Evolutionary conservation across 2,113 vertebrate genomes (phyloP).

Genomic region (Platichthys stellatus): DNA sequence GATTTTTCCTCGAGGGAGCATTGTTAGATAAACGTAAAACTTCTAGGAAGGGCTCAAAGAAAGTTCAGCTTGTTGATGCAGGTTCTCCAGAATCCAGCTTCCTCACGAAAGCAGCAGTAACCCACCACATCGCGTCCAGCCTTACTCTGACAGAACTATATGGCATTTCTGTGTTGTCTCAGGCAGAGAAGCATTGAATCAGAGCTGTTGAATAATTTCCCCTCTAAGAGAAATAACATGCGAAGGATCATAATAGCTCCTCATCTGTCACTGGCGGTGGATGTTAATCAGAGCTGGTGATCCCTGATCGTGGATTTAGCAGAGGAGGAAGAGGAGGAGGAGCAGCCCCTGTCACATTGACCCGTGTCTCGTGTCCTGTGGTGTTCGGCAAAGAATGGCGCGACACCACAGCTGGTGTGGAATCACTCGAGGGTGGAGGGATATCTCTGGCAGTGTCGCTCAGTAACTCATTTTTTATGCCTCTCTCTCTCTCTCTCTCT

Average conservation of each 20-base stretch:
- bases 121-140: not conserved
- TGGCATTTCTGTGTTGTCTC: conserved; percentile 28
- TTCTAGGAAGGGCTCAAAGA: not conserved
- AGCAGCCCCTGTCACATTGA: conserved; percentile 70
- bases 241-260: conserved; percentile 54
- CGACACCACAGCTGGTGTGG: conserved; percentile 69
- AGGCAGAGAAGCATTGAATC: conserved; percentile 47
- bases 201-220: conserved; percentile 46
- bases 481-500: conserved; percentile 30
- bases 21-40: conserved; percentile 1
- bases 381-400: conserved; percentile 49
- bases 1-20: conserved; percentile 11
- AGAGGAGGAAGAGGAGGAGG: conserved; percentile 58
- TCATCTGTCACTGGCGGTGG: conserved; percentile 55
- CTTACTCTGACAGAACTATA: not conserved
- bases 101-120: not conserved
- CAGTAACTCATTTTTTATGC: conserved; percentile 58
- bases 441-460: conserved; percentile 51
- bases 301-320: conserved; percentile 63
- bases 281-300: conserved; percentile 65
- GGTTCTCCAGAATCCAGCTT: not conserved
- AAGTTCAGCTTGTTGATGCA: conserved; percentile 1
- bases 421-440: conserved; percentile 68
- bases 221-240: conserved; percentile 40
- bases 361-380: conserved; percentile 50